A percentile compares a stretch with the other conserved stretches of the same genome.
phyloP scores from a whole-genome alignment of 2,113 vertebrate genomes.

The Crotalus horridus region DNA sequence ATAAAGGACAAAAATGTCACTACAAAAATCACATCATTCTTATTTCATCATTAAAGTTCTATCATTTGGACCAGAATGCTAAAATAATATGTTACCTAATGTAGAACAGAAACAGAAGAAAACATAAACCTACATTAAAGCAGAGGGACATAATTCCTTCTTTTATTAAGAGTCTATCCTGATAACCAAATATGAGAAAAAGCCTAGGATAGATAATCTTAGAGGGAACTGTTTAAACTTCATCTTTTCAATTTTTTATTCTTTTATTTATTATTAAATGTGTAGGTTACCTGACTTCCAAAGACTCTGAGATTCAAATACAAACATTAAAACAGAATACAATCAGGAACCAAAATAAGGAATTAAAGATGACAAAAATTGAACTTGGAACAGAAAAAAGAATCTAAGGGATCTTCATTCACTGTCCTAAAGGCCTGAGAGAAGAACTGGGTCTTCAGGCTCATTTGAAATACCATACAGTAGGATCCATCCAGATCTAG shows the following conservation, averaged over 20 bases:
- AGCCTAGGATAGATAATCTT: not conserved
- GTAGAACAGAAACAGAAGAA: conserved; percentile 33
- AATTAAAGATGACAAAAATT: not conserved
- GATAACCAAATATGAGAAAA: not conserved
- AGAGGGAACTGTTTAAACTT: not conserved
- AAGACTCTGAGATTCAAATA: not conserved
- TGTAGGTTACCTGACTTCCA: not conserved
- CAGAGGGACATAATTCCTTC: conserved; percentile 28
- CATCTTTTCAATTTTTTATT: not conserved
- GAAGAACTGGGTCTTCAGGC: not conserved
- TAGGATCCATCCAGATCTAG: not conserved
- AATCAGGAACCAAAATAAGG: not conserved
- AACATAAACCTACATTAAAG: conserved; percentile 32
- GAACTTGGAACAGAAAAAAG: not conserved
- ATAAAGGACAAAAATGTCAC: conserved; percentile 15
- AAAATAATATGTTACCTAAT: conserved; percentile 36
- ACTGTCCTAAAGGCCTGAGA: not conserved
- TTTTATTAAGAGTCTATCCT: not conserved
- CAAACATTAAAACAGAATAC: not conserved
- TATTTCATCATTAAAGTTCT: conserved; percentile 38
- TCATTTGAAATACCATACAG: not conserved
- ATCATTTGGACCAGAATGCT: conserved; percentile 49
- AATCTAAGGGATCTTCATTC: not conserved
- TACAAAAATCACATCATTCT: conserved; percentile 13
- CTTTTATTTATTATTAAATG: not conserved